Conservation (phyloP, 53 echinoderm and acorn worm species). For the Antedon mediterranea region DNA sequence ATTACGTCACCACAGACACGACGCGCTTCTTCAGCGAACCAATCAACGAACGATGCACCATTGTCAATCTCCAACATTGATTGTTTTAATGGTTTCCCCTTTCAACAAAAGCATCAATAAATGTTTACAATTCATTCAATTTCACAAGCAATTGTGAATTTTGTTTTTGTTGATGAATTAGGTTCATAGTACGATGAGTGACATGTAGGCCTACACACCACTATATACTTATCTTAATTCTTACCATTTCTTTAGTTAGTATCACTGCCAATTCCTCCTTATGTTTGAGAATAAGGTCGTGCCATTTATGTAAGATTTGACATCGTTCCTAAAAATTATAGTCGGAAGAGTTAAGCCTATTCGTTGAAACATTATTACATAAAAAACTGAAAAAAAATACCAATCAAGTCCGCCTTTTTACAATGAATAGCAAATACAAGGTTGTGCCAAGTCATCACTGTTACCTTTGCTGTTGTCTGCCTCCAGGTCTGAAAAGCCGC, state of each 20-base stretch:
- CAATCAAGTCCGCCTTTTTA: too few relatives aligned
- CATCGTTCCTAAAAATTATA: neutral
- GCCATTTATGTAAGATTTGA: neutral
- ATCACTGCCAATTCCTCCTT: neutral
- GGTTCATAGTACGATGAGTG: too few relatives aligned
- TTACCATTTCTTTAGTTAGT: neutral
- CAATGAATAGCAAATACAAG: too few relatives aligned
- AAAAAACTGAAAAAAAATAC: too few relatives aligned
- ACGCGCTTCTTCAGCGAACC: constrained; percentile 40
- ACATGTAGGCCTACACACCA: too few relatives aligned
- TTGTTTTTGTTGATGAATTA: too few relatives aligned
- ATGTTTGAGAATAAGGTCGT: neutral
- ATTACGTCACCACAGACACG: constrained; percentile 37
- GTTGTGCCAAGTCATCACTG: neutral
- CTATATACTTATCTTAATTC: too few relatives aligned
- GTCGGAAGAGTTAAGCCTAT: too few relatives aligned
- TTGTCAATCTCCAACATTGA: constrained; percentile 14
- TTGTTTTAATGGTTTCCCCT: constrained; percentile 44
- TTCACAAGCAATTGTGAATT: too few relatives aligned
- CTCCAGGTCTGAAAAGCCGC: constrained; percentile 41
- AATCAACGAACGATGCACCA: constrained; percentile 16
- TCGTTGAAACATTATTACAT: too few relatives aligned
- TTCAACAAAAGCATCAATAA: too few relatives aligned
- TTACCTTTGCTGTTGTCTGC: constrained; percentile 37
- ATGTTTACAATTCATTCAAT: too few relatives aligned